Evolutionary conservation across 2,888 invertebrate genomes (phyloP), one percentile per base, ranked within the genome.

Genomic region (Ophion ventricosus): DNA sequence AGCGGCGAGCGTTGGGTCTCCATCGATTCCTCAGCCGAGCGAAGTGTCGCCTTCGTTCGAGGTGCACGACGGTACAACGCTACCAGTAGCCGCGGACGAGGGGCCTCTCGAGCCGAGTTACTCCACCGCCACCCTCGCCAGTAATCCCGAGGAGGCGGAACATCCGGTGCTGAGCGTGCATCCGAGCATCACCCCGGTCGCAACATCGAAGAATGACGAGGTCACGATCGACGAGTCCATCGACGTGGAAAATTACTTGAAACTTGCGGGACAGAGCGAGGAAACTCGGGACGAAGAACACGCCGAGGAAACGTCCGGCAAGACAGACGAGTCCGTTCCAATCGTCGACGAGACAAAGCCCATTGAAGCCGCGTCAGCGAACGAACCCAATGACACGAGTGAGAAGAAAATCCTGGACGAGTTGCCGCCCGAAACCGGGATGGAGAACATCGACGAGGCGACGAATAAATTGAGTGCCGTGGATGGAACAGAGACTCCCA

Each of bases 61-160:
- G 86, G 94, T 96, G 35, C 93, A 96, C 87, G 96, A 97, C 92
- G 97, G 96, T 17, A 97, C 97, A 14, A 95, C 95, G 26, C 93
- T 96, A 87, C 82, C 87, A 35, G 81, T 87, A 11, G 67, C 80
- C 14, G 57, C 76, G 10, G 84, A 88, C 54, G 88, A 88, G 23
- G 73, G 79, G 35, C 49, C 82, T 0, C 35, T 43, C 11, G 81
- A 85, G 72, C 81, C 82, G 2, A 88, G 87, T 85, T 85, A 90
- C 63, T 64, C 87, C 25, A 77, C 84, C 1, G 82, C 84, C 23
- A 69, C 82, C 35, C 57, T 78, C 17, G 56, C 76, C 7, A 59
- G 69, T 2, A 26, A 67, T 7, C 20, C 35, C 4, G 73, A 83
- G 43, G 59, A 76, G 2, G 85, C 84, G 49, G 86, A 90, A 67